A percentile compares a stretch with the other conserved stretches of the same genome.
These are phyloP conservation scores for Hydrocynus forskahlii DNA, from an alignment of 2,797 vertebrate species.

Conservation along the genomic window DNA sequence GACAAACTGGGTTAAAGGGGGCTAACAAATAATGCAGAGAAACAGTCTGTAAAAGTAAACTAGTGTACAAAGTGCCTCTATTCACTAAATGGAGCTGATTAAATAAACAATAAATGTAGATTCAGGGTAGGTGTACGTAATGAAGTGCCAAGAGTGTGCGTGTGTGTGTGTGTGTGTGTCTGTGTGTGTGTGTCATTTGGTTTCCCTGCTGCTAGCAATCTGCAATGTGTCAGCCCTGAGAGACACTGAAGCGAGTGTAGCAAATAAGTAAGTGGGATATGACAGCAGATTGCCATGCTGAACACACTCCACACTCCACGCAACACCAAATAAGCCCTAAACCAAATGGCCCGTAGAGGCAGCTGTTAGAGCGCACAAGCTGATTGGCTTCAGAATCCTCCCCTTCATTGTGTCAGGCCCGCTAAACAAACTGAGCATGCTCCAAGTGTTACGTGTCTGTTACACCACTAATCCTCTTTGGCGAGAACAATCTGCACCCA, in stretches of 20 bases:
- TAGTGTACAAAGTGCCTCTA: too few relatives aligned
- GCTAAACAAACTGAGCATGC: slow-evolving; percentile 67
- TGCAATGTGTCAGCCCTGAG: slow-evolving; percentile 50
- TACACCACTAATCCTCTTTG: slow-evolving; percentile 66
- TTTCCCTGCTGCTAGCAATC: slow-evolving; percentile 45
- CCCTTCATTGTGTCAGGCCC: slow-evolving; percentile 69
- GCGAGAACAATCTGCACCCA: slow-evolving; percentile 65
- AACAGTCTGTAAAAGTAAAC: too few relatives aligned
- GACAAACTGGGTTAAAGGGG: too few relatives aligned
- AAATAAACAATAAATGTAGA: background rate
- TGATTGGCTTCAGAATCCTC: slow-evolving; percentile 71
- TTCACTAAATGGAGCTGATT: too few relatives aligned
- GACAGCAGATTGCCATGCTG: slow-evolving; percentile 67
- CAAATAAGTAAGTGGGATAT: slow-evolving; percentile 69
- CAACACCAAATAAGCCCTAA: slow-evolving; percentile 54
- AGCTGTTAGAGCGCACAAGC: slow-evolving; percentile 67
- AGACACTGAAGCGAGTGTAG: slow-evolving; percentile 61
- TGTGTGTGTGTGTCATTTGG: slow-evolving; percentile 17
- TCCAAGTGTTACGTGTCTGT: slow-evolving; percentile 59
- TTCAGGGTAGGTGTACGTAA: background rate
- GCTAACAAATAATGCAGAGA: too few relatives aligned
- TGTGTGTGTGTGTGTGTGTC: slow-evolving; percentile 21
- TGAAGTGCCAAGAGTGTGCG: slow-evolving; percentile 20
- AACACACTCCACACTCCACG: slow-evolving; percentile 60
- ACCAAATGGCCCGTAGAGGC: slow-evolving; percentile 69